Conservation (phyloP, 2,113 vertebrate genomes). For the Isichthys henryi region DNA sequence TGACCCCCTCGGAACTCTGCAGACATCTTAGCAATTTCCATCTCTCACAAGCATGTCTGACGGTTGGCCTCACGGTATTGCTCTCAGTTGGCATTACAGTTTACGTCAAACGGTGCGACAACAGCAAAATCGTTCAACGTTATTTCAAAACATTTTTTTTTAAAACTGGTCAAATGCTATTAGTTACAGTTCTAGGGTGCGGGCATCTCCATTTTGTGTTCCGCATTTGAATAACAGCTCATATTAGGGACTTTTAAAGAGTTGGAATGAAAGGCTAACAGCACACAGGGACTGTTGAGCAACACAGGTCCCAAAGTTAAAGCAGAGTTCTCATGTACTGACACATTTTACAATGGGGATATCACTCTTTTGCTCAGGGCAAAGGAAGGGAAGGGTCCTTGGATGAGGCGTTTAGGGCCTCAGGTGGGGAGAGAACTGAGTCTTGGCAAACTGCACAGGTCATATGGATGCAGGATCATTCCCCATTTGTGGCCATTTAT, state of each 20-base stretch:
- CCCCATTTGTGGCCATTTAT: not conserved
- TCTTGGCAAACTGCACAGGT: not conserved
- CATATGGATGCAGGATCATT: not conserved
- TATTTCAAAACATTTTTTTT: not conserved
- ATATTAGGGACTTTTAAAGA: not conserved
- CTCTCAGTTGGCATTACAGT: not conserved
- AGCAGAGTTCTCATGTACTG: not conserved
- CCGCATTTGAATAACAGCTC: not conserved
- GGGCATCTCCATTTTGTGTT: not conserved
- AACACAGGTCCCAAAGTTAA: not conserved
- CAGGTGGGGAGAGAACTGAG: not conserved
- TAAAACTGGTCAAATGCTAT: not conserved
- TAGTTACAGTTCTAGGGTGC: not conserved
- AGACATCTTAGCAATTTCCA: not conserved
- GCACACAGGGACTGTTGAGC: not conserved
- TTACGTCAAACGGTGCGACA: not conserved
- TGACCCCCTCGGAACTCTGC: not conserved
- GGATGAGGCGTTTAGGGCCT: not conserved
- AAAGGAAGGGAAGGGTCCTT: not conserved
- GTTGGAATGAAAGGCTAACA: not conserved
- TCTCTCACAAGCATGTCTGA: not conserved
- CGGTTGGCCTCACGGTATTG: not conserved
- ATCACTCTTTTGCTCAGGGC: not conserved
- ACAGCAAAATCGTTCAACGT: not conserved
- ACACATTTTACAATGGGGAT: not conserved